Evolutionary conservation across 1,140 invertebrate genomes (phyloP).

Genomic region (Bombus picipes): DNA sequence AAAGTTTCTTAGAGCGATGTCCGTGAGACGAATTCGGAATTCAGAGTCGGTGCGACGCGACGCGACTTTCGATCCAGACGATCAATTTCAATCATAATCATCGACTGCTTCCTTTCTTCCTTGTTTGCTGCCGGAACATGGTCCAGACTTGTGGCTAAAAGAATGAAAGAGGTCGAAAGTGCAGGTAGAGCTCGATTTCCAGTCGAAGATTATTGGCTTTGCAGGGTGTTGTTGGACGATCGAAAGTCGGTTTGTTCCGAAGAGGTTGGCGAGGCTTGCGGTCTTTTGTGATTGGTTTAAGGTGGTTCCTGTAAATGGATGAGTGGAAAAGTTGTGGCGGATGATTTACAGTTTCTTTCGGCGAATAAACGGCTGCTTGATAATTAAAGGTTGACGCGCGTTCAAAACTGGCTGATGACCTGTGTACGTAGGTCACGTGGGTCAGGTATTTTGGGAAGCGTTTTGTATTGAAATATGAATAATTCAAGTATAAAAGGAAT

Average conservation of each 20-base stretch:
- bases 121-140: neutral
- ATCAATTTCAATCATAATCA: slow-evolving; percentile 36
- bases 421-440: neutral
- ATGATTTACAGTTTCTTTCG: no score
- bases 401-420: neutral
- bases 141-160: neutral
- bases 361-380: no score
- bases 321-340: neutral
- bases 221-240: neutral
- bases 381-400: neutral
- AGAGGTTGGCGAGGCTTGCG: neutral
- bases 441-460: neutral
- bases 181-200: neutral
- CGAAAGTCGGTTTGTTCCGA: neutral
- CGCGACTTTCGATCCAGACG: slow-evolving; percentile 5
- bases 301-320: neutral
- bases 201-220: slow-evolving; percentile 5
- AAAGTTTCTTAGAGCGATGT: slow-evolving; percentile 21
- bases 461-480: neutral
- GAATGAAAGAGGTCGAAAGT: neutral
- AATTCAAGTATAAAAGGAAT: neutral
- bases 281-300: neutral
- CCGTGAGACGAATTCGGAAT: slow-evolving; percentile 24
- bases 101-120: neutral
- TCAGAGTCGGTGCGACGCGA: neutral